phyloP scores from a whole-genome alignment of 1,140 invertebrate genomes.

The Heliconius hermathena region DNA sequence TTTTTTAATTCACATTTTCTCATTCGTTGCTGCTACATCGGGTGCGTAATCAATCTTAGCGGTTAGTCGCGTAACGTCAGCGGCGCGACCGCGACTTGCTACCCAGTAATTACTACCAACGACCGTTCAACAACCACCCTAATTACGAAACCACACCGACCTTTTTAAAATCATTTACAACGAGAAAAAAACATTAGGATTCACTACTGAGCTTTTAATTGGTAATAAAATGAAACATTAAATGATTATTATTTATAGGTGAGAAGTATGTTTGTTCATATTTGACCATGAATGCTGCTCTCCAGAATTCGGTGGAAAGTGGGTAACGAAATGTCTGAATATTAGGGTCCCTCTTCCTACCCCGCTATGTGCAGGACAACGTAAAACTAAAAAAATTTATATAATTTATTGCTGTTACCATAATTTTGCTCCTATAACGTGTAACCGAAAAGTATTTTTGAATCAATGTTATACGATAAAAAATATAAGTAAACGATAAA shows the following conservation, averaged over 20 bases:
- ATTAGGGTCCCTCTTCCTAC: too few relatives aligned
- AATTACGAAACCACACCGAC: slow-evolving; percentile 56
- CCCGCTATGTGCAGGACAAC: too few relatives aligned
- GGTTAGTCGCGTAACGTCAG: slow-evolving; percentile 42
- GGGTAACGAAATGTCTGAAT: too few relatives aligned
- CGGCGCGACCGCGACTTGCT: slow-evolving; percentile 38
- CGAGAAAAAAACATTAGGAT: slow-evolving; percentile 34
- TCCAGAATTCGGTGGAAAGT: too few relatives aligned
- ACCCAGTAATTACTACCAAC: slow-evolving; percentile 43
- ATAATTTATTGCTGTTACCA: too few relatives aligned
- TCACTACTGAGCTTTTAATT: slow-evolving; percentile 35
- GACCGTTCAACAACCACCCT: slow-evolving; percentile 50
- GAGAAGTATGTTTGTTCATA: too few relatives aligned
- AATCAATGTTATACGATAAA: slow-evolving; percentile 2
- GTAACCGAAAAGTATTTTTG: neutral
- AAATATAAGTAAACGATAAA: slow-evolving; percentile 31
- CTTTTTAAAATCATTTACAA: slow-evolving; percentile 36
- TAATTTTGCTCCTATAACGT: too few relatives aligned
- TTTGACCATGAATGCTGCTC: too few relatives aligned
- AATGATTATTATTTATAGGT: slow-evolving; percentile 16
- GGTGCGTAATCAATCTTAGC: slow-evolving; percentile 41
- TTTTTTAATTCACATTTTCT: slow-evolving; percentile 29
- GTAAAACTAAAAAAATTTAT: too few relatives aligned
- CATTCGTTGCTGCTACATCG: slow-evolving; percentile 20
- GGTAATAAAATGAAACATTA: slow-evolving; percentile 28